Evolutionary conservation across 2,797 vertebrate species (phyloP).

Genomic region (Thamnophis elegans): DNA sequence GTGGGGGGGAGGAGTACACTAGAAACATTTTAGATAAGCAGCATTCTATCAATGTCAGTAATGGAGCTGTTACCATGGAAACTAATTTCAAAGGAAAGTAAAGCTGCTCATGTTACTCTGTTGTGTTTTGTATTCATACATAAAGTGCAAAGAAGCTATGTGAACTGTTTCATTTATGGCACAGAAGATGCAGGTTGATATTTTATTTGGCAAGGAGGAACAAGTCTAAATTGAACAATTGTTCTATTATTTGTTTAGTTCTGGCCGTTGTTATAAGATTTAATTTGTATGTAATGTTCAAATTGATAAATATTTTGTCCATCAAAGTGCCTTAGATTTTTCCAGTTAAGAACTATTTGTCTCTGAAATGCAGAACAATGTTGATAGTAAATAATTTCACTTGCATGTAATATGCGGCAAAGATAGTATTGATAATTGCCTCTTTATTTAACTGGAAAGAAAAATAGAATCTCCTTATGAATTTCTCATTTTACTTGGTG

Average conservation of each 20-base stretch:
- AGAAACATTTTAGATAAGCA: constrained; percentile 31
- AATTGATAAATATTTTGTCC: constrained; percentile 5
- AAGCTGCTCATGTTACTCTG: not conserved
- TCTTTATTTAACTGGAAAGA: not conserved
- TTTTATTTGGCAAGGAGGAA: constrained; percentile 5
- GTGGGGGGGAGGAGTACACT: not conserved
- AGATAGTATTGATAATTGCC: constrained; percentile 1
- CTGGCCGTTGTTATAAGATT: constrained; percentile 2
- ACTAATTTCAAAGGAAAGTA: constrained; percentile 57
- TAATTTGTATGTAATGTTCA: constrained; percentile 9
- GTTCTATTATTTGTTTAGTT: not conserved
- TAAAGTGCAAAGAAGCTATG: constrained; percentile 18
- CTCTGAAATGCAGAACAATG: not conserved
- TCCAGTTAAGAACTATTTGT: constrained; percentile 10
- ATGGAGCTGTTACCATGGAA: constrained; percentile 57
- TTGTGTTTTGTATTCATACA: constrained; percentile 38
- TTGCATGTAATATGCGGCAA: not conserved
- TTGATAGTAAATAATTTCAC: constrained; percentile 17
- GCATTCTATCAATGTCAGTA: constrained; percentile 20
- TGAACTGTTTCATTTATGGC: constrained; percentile 36
- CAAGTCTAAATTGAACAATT: constrained; percentile 3
- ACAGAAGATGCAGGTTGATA: constrained; percentile 38
- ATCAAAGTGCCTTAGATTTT: not conserved
- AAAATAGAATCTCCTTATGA: not conserved
- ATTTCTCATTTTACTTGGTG: not conserved